Percentiles rank a stretch among this genome's conserved stretches.
phyloP scores from a whole-genome alignment of 1,140 invertebrate species.

The Pomacea maculata region DNA sequence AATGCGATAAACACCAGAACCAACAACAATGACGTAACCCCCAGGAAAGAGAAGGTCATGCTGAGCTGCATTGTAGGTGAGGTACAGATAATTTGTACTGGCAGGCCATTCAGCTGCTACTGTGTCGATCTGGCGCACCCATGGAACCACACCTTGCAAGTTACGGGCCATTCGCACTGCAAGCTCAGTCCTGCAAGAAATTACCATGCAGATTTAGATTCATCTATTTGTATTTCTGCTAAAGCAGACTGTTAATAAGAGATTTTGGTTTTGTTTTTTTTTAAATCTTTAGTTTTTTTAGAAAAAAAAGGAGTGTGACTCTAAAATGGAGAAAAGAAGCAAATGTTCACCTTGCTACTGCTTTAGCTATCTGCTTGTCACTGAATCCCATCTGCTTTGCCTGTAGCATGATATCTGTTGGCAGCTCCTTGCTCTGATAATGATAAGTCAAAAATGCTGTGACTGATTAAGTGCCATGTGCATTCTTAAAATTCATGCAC shows the following conservation, averaged over 20 bases:
- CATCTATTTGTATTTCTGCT: no score
- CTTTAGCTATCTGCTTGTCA: slow-evolving; percentile 93
- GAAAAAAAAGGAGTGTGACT: background rate
- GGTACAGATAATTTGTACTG: slow-evolving; percentile 95
- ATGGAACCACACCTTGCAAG: slow-evolving; percentile 75
- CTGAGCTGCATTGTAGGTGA: slow-evolving; percentile 91
- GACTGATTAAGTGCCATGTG: background rate
- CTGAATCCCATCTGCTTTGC: slow-evolving; percentile 97
- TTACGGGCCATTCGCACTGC: slow-evolving; percentile 64
- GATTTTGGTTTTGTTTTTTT: no score
- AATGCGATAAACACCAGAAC: slow-evolving; percentile 98
- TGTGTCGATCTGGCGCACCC: slow-evolving; percentile 98
- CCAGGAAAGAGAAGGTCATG: slow-evolving; percentile 89
- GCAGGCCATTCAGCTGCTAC: slow-evolving; percentile 99
- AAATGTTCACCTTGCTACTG: slow-evolving; percentile 81
- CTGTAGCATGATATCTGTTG: slow-evolving; percentile 72
- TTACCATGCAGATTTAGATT: background rate
- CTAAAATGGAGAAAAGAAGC: slow-evolving; percentile 9
- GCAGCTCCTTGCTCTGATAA: slow-evolving; percentile 45
- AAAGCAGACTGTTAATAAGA: no score
- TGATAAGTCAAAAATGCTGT: background rate
- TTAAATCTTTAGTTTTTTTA: no score
- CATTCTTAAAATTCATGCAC: background rate
- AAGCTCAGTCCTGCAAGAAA: slow-evolving; percentile 65
- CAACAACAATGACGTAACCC: slow-evolving; percentile 75